Percentiles rank a stretch among this genome's conserved stretches.
Conservation (phyloP, 2,113 vertebrate genomes). For the Stegastes partitus region DNA sequence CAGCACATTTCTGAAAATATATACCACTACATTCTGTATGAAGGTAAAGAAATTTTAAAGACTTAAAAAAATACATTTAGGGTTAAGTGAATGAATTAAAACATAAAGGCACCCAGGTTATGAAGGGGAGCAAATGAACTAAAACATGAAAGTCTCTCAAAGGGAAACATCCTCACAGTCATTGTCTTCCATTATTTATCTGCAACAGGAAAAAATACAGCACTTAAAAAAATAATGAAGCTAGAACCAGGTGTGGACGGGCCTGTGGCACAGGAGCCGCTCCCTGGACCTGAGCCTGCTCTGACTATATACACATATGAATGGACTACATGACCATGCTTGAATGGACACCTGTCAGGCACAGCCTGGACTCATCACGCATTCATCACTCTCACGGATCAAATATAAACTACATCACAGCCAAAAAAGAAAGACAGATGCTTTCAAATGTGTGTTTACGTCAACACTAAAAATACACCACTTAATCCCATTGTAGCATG, state of each 20-base stretch:
- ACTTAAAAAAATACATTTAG: constrained; percentile 47
- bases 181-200: constrained; percentile 48
- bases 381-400: constrained; percentile 42
- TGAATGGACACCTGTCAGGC: constrained; percentile 47
- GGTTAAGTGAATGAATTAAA: constrained; percentile 31
- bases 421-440: constrained; percentile 34
- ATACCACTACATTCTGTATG: constrained; percentile 28
- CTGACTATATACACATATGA: constrained; percentile 69
- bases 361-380: constrained; percentile 54
- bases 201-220: constrained; percentile 58
- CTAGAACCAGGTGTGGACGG: constrained; percentile 56
- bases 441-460: constrained; percentile 34
- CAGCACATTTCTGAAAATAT: constrained; percentile 34
- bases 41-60: constrained; percentile 22
- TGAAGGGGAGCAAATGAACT: constrained; percentile 20
- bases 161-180: constrained; percentile 57
- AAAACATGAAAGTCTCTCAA: constrained; percentile 35
- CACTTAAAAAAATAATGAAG: constrained; percentile 75
- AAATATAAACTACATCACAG: constrained; percentile 55
- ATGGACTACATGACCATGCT: constrained; percentile 38
- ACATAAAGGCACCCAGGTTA: constrained; percentile 65
- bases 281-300: constrained; percentile 69
- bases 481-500: constrained; percentile 46
- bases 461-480: constrained; percentile 54
- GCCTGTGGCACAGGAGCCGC: constrained; percentile 35